Conservation (phyloP, 2,888 invertebrate genomes). For the Patella caerulea region DNA sequence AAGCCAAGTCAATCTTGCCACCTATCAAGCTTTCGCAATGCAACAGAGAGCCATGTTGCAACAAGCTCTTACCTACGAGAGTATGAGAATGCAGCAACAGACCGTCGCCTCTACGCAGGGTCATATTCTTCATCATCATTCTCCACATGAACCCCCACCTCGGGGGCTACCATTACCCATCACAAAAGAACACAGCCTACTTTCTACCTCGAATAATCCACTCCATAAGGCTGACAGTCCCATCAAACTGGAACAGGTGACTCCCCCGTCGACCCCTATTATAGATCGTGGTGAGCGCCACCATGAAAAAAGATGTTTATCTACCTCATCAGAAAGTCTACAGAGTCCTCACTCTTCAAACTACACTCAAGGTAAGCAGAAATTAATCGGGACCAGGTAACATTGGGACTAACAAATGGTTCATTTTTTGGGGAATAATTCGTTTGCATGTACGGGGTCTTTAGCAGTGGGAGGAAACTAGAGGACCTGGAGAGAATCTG, state of each 20-base stretch:
- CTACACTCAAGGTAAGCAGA: constrained; percentile 13
- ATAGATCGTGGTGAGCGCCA: constrained; percentile 34
- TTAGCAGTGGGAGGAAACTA: too few species aligned
- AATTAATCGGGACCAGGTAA: neutral
- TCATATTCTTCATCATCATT: neutral
- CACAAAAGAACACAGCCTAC: constrained; percentile 25
- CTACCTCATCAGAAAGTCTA: constrained; percentile 24
- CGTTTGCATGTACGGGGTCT: too few species aligned
- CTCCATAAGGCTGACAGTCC: constrained; percentile 38
- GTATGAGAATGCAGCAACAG: constrained; percentile 40
- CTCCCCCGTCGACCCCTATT: constrained; percentile 48
- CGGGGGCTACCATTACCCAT: constrained; percentile 23
- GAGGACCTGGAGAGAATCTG: too few species aligned
- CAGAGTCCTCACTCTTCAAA: constrained; percentile 23
- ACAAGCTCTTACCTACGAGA: constrained; percentile 62
- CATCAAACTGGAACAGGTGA: constrained; percentile 61
- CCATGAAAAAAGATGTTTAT: constrained; percentile 19
- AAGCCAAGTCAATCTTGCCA: constrained; percentile 58
- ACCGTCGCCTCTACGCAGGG: constrained; percentile 31
- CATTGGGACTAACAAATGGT: too few species aligned
- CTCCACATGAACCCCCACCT: constrained; percentile 15
- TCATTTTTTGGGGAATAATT: too few species aligned
- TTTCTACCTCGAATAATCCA: constrained; percentile 27
- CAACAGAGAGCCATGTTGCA: constrained; percentile 62
- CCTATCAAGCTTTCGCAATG: constrained; percentile 62